These are phyloP conservation scores for Actenoides lindsayi DNA, from an alignment of 2,113 vertebrate species.

Conservation along the genomic window DNA sequence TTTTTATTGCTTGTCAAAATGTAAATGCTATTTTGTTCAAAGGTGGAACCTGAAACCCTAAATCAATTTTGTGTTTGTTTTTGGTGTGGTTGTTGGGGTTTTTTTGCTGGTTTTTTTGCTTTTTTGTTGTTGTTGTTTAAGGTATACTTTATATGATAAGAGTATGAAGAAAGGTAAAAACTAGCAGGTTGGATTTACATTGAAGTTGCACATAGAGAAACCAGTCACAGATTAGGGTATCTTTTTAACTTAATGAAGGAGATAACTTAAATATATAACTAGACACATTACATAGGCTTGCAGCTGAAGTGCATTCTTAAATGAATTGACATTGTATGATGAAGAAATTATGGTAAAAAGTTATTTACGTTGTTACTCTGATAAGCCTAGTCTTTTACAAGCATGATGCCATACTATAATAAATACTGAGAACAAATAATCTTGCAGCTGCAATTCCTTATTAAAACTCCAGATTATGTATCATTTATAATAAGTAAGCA, in stretches of 20 bases:
- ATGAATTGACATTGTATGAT: rapidly evolving
- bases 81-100: background rate
- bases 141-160: too few relatives aligned
- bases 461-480: slow-evolving; percentile 58
- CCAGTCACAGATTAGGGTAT: background rate
- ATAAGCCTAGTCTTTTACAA: slow-evolving; percentile 52
- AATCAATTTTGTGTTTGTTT: background rate
- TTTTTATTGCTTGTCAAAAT: background rate
- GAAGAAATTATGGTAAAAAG: background rate
- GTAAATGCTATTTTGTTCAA: background rate
- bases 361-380: background rate
- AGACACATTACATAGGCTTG: rapidly evolving
- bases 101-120: too few relatives aligned
- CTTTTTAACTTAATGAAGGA: background rate
- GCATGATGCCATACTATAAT: slow-evolving; percentile 49
- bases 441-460: slow-evolving; percentile 61
- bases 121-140: background rate
- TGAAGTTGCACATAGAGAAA: background rate
- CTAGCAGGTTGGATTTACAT: background rate
- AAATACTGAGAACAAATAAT: slow-evolving; percentile 60
- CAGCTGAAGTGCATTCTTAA: background rate
- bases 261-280: background rate
- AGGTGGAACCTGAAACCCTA: background rate
- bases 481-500: slow-evolving; percentile 62
- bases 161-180: too few relatives aligned